Conservation (phyloP, 2,797 vertebrate genomes). For the Cirrhinus mrigala region DNA sequence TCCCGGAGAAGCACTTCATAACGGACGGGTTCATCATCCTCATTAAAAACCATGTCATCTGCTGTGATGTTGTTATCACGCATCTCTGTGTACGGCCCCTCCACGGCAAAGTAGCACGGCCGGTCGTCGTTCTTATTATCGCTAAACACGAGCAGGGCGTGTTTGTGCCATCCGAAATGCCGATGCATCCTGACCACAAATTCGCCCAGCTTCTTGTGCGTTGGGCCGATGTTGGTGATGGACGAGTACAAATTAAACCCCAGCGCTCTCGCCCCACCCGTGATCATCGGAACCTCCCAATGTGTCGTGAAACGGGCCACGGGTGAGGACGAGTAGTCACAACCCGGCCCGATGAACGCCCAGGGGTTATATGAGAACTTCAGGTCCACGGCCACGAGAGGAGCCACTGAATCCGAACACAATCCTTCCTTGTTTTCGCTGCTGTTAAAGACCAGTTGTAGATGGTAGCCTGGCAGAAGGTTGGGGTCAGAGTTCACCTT, state of each 20-base stretch:
- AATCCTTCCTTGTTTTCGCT: slow-evolving; percentile 82
- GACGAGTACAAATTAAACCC: slow-evolving; percentile 77
- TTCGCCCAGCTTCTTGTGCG: slow-evolving; percentile 87
- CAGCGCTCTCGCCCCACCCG: slow-evolving; percentile 82
- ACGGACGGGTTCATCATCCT: slow-evolving; percentile 63
- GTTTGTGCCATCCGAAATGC: slow-evolving; percentile 81
- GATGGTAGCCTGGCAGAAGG: slow-evolving; percentile 76
- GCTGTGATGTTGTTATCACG: slow-evolving; percentile 73
- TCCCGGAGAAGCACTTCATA: slow-evolving; percentile 77
- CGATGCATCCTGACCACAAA: slow-evolving; percentile 80
- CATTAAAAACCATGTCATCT: slow-evolving; percentile 71
- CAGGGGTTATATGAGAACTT: slow-evolving; percentile 81
- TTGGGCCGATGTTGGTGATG: slow-evolving; percentile 86
- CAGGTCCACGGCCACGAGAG: slow-evolving; percentile 85
- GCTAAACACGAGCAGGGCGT: slow-evolving; percentile 80
- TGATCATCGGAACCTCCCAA: slow-evolving; percentile 89
- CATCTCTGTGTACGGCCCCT: slow-evolving; percentile 81
- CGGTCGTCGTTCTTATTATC: slow-evolving; percentile 82
- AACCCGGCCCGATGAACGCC: slow-evolving; percentile 88
- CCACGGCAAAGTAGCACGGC: slow-evolving; percentile 84
- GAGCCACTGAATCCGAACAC: slow-evolving; percentile 87
- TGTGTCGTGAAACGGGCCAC: slow-evolving; percentile 87
- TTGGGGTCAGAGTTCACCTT: slow-evolving; percentile 75
- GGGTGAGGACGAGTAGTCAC: slow-evolving; percentile 85
- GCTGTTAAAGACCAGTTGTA: slow-evolving; percentile 77